Base-by-base conservation (phyloP, 2,888 invertebrate species). In the Ochropleura plecta region DNA sequence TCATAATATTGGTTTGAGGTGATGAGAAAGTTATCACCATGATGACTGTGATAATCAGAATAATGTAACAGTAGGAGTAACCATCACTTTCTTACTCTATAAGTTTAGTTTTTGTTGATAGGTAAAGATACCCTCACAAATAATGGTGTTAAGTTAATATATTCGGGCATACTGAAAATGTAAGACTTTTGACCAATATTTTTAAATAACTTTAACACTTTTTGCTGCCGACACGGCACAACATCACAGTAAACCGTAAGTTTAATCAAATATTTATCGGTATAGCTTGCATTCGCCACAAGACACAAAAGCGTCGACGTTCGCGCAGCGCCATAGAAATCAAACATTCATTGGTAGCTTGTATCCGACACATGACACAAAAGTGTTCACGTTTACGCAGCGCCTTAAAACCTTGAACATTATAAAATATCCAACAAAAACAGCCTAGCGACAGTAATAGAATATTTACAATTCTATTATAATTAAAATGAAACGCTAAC, bases 401-500 rank as follows among this genome's bases (percentile, higher is more conserved):
- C 30, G 30, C 30, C 30, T 30, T 30, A 30, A 62, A 40, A 3
- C n/a, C n/a, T n/a, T 62, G 62, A 7, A 44, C 6, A 44, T n/a
- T 0, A 44, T n/a, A 14, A 62, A 44, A 44, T 12, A 3, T n/a
- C n/a, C n/a, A 62, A 20, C 49, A 70, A 7, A 49, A 70, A 66
- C 9, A 9, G 0, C 14, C n/a, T 42, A 42, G 8, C 6, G 16
- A 72, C 9, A 57, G 14, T 20, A 42, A 46, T 20, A 59, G 3
- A 64, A 55, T 44, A 65, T 16, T 42, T 60, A 78, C 68, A 30
- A 2, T 59, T 63, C 53, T 42, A 57, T 49, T 48, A 51, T 68
- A 53, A 69, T 82, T 72, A 78, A 69, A 83, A 83, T 12, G 48
- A 70, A 70, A 67, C 42, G 14, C n/a, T 42, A 60, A 63, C 44